Evolutionary conservation across 2,888 invertebrate species (phyloP), one percentile per base, ranked within the genome.

Genomic region (Dryobota labecula): DNA sequence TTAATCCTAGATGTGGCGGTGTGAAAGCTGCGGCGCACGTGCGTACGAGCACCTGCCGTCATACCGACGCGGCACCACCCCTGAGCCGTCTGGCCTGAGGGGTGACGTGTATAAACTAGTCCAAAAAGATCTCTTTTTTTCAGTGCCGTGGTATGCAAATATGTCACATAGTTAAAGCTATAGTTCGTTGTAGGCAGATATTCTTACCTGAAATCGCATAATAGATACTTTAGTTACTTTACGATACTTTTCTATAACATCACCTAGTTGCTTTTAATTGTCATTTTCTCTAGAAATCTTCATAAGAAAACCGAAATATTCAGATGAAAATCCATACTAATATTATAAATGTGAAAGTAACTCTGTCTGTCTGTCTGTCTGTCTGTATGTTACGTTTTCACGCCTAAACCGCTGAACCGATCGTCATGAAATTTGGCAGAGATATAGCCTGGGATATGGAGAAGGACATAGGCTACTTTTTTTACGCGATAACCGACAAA

Each of bases 11-110:
- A 76, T 75, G 80, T 66, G 73, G 73, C 66, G 64, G 83, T 73
- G 87, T 86, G 82, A 91, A 93, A 94, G 93, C 93, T 93, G 94
- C 87, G 80, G 45, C 91, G 90, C 95, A 95, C 95, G 95, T 95
- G 95, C 92, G 93, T 82, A 27, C 61, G 88, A 89, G 92, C 95
- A 95, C 95, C 95, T 95, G 95, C 92, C 90, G 85, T 41, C 45
- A 47, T 27, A 41, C 74, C 58, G 54, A 7, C 60, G 84, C 73
- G 86, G 87, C 75, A 73, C 78, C 83, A 73, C 77, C 84, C 82
- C 78, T 71, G 62, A 43, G 67, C 43, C 41, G 72, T 70, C 80
- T 65, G 82, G 72, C 70, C 80, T 64, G 82, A 79, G 76, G 87
- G 83, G 84, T 86, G 84, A 83, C 83, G 70, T 73, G 77, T 78